Evolutionary conservation across 2,797 vertebrate species (phyloP).

Genomic region (Anguilla megastoma): DNA sequence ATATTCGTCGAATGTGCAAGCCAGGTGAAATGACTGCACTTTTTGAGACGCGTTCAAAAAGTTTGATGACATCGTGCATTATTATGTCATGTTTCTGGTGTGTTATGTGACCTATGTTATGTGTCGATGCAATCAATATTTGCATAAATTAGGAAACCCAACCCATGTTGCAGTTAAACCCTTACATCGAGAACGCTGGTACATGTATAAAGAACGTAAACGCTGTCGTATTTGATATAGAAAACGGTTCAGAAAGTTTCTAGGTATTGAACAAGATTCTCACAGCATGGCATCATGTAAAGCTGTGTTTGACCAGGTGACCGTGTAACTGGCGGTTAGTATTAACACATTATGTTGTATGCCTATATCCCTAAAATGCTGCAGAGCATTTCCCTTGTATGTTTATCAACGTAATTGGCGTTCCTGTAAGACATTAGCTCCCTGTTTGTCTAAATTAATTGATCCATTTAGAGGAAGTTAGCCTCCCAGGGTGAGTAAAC

Average conservation of each 20-base stretch:
- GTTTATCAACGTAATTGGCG: slow-evolving; percentile 32
- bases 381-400: not conserved
- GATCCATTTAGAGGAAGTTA: slow-evolving; percentile 61
- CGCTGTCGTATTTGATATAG: not conserved
- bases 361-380: slow-evolving; percentile 26
- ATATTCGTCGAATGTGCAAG: slow-evolving; percentile 22
- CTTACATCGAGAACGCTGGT: slow-evolving; percentile 14
- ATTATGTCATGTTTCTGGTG: not conserved
- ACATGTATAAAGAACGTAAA: slow-evolving; percentile 32
- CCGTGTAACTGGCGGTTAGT: slow-evolving; percentile 40
- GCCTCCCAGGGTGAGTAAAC: slow-evolving; percentile 55
- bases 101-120: not conserved
- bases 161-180: not conserved
- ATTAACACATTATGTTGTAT: slow-evolving; percentile 60
- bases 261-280: not conserved
- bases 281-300: slow-evolving; percentile 16
- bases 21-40: not conserved
- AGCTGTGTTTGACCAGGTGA: slow-evolving; percentile 56
- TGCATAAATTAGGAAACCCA: slow-evolving; percentile 29
- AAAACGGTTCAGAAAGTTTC: not conserved
- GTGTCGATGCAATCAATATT: slow-evolving; percentile 43
- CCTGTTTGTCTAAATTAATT: slow-evolving; percentile 58
- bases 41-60: not conserved
- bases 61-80: not conserved
- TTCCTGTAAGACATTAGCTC: slow-evolving; percentile 45